A percentile compares a stretch with the other conserved stretches of the same genome.
Conservation (phyloP, 2,797 vertebrate genomes). For the Gymnodraco acuticeps region DNA sequence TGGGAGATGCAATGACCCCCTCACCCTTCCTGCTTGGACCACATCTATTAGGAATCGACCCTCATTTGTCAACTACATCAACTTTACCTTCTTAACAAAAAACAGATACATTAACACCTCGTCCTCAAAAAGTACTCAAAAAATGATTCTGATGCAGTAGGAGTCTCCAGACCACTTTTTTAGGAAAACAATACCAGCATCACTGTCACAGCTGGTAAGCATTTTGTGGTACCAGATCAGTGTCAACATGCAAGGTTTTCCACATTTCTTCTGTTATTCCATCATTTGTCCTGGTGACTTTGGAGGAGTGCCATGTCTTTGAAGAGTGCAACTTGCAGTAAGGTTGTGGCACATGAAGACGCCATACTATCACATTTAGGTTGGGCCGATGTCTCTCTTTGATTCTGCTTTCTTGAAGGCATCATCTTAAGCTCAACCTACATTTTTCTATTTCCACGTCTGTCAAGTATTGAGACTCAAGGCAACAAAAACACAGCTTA, state of each 20-base stretch:
- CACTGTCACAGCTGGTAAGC: no score
- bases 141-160: no score
- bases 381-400: not conserved
- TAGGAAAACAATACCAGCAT: no score
- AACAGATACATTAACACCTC: no score
- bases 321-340: not conserved
- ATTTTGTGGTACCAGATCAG: not conserved
- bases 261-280: slow-evolving; percentile 5
- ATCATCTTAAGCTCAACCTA: not conserved
- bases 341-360: slow-evolving; percentile 4
- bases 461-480: not conserved
- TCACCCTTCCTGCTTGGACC: no score
- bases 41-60: no score
- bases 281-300: not conserved
- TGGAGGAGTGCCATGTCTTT: slow-evolving; percentile 1
- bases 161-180: no score
- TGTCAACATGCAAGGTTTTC: not conserved
- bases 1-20: no score
- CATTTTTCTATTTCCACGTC: not conserved
- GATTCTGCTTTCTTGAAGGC: not conserved
- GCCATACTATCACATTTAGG: not conserved
- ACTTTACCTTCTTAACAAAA: no score
- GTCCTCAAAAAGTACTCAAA: no score
- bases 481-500: not conserved
- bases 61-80: no score